A percentile compares a stretch with the other conserved stretches of the same genome.
Evolutionary conservation across 2,113 vertebrate genomes (phyloP).

Genomic region (Cercocebus atys): DNA sequence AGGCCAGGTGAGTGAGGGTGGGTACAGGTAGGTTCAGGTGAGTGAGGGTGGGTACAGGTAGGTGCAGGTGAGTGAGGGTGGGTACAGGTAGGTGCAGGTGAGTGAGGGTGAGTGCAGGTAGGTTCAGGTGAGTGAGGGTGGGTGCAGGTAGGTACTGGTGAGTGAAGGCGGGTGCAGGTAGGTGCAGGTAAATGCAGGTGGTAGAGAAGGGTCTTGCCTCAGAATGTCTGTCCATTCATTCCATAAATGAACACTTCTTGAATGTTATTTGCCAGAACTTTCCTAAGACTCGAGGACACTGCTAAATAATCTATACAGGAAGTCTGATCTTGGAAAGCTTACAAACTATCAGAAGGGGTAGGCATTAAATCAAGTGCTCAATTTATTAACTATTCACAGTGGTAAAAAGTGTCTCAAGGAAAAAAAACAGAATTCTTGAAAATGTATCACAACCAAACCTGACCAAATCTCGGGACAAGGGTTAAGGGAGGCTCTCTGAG

Average conservation of each 20-base stretch:
- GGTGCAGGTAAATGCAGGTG: background rate
- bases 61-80: accelerated
- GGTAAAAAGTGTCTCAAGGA: background rate
- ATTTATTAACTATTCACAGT: background rate
- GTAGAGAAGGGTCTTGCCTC: background rate
- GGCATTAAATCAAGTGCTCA: background rate
- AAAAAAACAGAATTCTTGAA: background rate
- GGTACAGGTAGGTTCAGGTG: accelerated
- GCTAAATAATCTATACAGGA: background rate
- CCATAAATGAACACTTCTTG: background rate
- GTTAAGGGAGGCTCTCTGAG: background rate
- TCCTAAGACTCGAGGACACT: background rate
- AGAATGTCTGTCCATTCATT: background rate
- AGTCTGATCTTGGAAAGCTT: background rate
- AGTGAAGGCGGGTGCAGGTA: accelerated
- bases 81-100: accelerated
- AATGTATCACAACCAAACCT: background rate
- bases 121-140: too few relatives aligned
- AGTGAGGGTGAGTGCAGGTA: accelerated
- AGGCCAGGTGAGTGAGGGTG: too few relatives aligned
- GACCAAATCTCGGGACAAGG: background rate
- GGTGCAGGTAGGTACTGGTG: too few relatives aligned
- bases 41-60: accelerated
- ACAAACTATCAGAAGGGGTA: background rate
- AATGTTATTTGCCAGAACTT: background rate